A percentile compares a stretch with the other conserved stretches of the same genome.
Conservation (phyloP, 2,888 invertebrate species). For the Melieria picta region DNA sequence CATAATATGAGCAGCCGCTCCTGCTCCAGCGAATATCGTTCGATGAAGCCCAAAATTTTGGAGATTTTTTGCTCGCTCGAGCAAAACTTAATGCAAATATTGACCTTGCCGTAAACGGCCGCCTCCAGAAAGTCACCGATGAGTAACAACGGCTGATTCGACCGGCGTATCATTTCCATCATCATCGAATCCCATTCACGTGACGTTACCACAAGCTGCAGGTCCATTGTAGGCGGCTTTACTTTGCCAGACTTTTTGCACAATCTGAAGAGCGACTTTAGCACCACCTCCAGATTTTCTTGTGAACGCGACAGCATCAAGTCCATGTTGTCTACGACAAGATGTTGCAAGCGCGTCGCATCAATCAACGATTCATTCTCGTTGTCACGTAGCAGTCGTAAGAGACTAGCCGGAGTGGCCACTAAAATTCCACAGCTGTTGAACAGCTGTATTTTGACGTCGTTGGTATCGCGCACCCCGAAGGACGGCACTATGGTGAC, state of each 20-base stretch:
- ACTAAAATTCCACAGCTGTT: constrained; percentile 79
- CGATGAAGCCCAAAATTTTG: constrained; percentile 68
- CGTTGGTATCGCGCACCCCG: constrained; percentile 48
- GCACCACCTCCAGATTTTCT: constrained; percentile 42
- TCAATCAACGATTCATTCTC: constrained; percentile 67
- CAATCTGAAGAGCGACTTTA: constrained; percentile 42
- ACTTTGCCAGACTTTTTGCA: constrained; percentile 26
- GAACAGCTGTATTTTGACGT: constrained; percentile 62
- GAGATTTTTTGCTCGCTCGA: constrained; percentile 49
- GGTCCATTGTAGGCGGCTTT: constrained; percentile 43
- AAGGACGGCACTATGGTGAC: constrained; percentile 67
- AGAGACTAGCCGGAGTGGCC: constrained; percentile 73
- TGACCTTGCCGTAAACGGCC: constrained; percentile 74
- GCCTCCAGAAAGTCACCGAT: constrained; percentile 81
- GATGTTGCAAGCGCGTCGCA: constrained; percentile 72
- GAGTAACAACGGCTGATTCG: constrained; percentile 72
- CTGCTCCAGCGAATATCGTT: constrained; percentile 64
- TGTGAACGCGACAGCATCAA: constrained; percentile 65
- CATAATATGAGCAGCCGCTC: constrained; percentile 74
- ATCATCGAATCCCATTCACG: constrained; percentile 74
- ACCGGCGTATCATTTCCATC: constrained; percentile 65
- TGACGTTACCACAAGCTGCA: constrained; percentile 72
- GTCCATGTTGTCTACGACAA: constrained; percentile 79
- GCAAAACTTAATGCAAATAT: constrained; percentile 66
- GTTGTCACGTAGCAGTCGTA: constrained; percentile 67